Percentiles rank a stretch among this genome's conserved stretches.
Conservation (phyloP, 2,797 vertebrate species). For the Sebastes paucispinis region DNA sequence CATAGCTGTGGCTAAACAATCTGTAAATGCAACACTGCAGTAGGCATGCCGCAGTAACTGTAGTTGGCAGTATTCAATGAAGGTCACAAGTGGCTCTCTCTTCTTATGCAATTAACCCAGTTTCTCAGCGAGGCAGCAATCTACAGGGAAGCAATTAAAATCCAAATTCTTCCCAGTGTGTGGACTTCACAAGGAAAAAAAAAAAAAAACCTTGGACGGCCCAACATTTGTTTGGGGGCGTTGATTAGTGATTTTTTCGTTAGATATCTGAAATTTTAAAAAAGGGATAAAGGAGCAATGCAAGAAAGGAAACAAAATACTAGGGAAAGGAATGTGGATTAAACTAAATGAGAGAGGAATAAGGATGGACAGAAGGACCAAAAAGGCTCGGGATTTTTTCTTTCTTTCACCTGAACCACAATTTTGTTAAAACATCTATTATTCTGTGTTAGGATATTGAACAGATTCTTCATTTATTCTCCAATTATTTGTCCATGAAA, state of each 20-base stretch:
- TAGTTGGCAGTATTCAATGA: constrained; percentile 56
- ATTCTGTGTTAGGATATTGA: neutral
- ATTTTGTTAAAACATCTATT: neutral
- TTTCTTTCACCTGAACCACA: neutral
- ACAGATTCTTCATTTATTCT: constrained; percentile 4
- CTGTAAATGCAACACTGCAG: constrained; percentile 26
- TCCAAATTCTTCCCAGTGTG: constrained; percentile 57
- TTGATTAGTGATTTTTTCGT: constrained; percentile 47
- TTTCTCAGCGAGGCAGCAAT: constrained; percentile 69
- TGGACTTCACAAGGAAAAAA: constrained; percentile 51
- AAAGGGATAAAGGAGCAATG: neutral
- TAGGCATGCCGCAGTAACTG: constrained; percentile 30
- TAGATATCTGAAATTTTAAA: neutral
- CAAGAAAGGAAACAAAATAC: neutral
- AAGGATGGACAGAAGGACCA: neutral
- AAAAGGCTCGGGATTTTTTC: neutral
- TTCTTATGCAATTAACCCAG: constrained; percentile 78
- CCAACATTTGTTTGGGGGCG: constrained; percentile 28
- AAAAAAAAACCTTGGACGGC: constrained; percentile 37
- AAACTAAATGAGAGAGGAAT: neutral
- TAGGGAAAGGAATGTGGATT: neutral
- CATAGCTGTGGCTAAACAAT: constrained; percentile 34
- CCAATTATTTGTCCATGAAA: constrained; percentile 7
- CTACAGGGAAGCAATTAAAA: constrained; percentile 82
- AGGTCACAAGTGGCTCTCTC: constrained; percentile 66